Base-by-base conservation (phyloP, 2,797 vertebrate species). In the Danionella dracula region DNA sequence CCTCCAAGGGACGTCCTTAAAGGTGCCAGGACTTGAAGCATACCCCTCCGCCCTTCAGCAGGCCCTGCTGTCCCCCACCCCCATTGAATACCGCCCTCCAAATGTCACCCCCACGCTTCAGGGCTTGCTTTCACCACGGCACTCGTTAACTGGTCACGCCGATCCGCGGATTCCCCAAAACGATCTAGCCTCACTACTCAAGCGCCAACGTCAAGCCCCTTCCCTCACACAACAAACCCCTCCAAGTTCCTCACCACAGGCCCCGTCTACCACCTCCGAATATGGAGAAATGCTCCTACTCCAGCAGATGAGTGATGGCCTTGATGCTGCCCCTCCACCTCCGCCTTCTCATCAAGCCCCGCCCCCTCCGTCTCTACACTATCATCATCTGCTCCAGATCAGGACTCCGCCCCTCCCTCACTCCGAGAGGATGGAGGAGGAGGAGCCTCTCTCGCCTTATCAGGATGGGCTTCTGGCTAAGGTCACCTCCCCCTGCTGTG, bases 351-450 rank as follows among this genome's bases (percentile, higher is more conserved):
- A 27, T 27, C 76, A 4, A 34, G 76, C 34, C 27, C 84, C 58
- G 73, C 32, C 86, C 19, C 81, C 85, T 78, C 92, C 96, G 74
- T 81, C 85, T 79, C 92, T 97, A 74, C 82, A 98, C 15, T 94
- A 98, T 81, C 93, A 97, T 74, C 90, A 92, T 84, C 87, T 88
- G 4, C 91, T 73, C 19, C 90, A 1, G 91, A 97, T 58, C n/a
- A 86, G 87, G 16, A 90, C 82, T 45, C 80, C 19, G 1, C 66
- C 37, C 35, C 84, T 98, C 70, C 82, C 92, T 67, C 95, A 92
- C 46, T 95, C 96, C 0, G 96, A 98, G 88, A 98, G 96, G 88
- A 99, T 99, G 96, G 96, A 99, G 79, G 96, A 99, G 84, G 96
- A 97, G 41, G 78, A 77, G 0, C 90, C 23, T 27, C 23, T 90